Conservation (phyloP, 2,113 vertebrate genomes). For the Hepsetus odoe region DNA sequence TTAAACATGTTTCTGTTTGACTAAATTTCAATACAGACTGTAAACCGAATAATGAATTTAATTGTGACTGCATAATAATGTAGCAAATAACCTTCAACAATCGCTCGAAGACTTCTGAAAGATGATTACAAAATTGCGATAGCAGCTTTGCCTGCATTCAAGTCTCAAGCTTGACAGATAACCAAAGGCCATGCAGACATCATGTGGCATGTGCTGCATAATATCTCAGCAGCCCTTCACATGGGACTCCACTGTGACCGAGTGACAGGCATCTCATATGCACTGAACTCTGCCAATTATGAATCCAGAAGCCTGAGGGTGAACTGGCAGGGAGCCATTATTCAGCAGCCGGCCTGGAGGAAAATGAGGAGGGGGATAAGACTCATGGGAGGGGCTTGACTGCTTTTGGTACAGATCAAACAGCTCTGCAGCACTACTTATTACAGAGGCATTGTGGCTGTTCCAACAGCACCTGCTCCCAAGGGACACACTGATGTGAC, state of each 20-base stretch:
- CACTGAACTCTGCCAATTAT: conserved; percentile 28
- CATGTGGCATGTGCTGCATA: background rate
- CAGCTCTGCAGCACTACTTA: background rate
- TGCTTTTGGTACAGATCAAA: conserved; percentile 1
- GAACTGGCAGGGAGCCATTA: background rate
- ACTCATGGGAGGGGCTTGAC: background rate
- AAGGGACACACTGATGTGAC: background rate
- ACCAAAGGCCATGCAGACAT: background rate
- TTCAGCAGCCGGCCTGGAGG: background rate
- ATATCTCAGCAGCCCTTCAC: background rate
- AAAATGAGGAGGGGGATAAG: background rate
- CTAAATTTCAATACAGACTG: too few species aligned
- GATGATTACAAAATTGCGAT: background rate
- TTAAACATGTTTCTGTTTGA: too few species aligned
- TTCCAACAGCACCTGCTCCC: background rate
- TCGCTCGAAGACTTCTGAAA: background rate
- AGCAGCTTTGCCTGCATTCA: background rate
- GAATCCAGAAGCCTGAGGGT: background rate
- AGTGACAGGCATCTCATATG: background rate
- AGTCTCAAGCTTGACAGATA: background rate
- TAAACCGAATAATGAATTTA: background rate
- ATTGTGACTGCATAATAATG: background rate
- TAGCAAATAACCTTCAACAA: too few species aligned
- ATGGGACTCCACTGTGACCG: background rate
- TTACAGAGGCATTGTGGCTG: background rate